Evolutionary conservation across 2,888 invertebrate genomes (phyloP).

Genomic region (Eupithecia subfuscata): DNA sequence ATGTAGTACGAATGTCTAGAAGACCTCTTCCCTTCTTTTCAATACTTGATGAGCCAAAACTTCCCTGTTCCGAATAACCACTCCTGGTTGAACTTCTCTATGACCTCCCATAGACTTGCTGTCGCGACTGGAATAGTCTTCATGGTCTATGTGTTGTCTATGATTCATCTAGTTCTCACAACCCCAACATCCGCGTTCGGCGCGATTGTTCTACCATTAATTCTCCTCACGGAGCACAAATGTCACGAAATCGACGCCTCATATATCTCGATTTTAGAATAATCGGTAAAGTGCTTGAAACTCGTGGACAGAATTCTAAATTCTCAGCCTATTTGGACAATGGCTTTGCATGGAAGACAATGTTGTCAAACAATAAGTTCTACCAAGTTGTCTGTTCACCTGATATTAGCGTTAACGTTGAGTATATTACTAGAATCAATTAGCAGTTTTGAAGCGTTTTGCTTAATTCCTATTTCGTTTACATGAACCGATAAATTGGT

Average conservation of each 20-base stretch:
- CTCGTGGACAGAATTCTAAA: conserved; percentile 62
- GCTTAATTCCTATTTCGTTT: not conserved
- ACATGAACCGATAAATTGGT: not conserved
- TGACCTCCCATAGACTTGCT: conserved; percentile 9
- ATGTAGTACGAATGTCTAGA: too few relatives aligned
- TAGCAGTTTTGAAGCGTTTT: not conserved
- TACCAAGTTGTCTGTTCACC: not conserved
- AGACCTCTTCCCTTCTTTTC: not conserved
- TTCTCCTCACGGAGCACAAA: conserved; percentile 66
- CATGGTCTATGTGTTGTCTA: conserved; percentile 8
- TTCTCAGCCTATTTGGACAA: conserved; percentile 36
- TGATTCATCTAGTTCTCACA: conserved; percentile 30
- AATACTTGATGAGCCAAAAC: not conserved
- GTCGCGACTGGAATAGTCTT: conserved; percentile 8
- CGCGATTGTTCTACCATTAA: conserved; percentile 60
- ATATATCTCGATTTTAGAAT: conserved; percentile 68
- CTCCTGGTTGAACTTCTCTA: not conserved
- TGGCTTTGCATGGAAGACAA: not conserved
- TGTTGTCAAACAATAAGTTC: conserved; percentile 1
- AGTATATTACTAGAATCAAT: not conserved
- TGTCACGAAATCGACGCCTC: conserved; percentile 75
- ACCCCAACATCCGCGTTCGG: conserved; percentile 60
- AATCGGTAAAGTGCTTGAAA: conserved; percentile 62
- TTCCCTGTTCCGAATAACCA: not conserved
- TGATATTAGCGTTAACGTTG: not conserved